Percentiles rank a stretch among this genome's conserved stretches.
These are phyloP conservation scores for Eutrigla gurnardus DNA, from an alignment of 2,797 vertebrate genomes.

Conservation along the genomic window DNA sequence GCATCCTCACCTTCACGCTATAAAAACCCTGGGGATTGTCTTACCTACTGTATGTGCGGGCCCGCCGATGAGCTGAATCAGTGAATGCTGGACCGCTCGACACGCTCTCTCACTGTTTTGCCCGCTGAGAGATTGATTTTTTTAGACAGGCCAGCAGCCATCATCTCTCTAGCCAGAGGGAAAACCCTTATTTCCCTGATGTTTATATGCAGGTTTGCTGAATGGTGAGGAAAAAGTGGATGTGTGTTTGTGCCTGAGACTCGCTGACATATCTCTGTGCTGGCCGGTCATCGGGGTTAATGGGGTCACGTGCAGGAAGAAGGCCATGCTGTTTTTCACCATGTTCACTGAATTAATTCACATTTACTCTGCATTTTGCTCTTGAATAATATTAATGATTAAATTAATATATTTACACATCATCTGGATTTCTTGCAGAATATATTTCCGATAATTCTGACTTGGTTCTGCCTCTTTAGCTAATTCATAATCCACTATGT, in stretches of 20 bases:
- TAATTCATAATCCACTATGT: neutral
- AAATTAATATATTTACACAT: neutral
- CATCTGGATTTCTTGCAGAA: neutral
- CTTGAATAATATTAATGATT: too few relatives aligned
- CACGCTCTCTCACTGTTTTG: conserved; percentile 1
- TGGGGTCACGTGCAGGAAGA: neutral
- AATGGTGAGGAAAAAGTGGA: neutral
- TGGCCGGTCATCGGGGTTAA: conserved; percentile 2
- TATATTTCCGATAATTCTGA: neutral
- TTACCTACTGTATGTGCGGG: conserved; percentile 60
- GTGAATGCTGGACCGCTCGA: conserved; percentile 13
- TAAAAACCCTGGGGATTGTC: conserved; percentile 60
- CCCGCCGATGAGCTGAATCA: conserved; percentile 52
- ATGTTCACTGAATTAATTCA: neutral
- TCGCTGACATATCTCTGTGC: neutral
- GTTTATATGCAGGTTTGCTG: neutral
- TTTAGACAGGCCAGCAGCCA: conserved; percentile 34
- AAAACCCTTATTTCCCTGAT: conserved; percentile 7
- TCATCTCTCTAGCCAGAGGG: conserved; percentile 33
- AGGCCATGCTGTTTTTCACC: neutral
- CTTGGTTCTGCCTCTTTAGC: neutral
- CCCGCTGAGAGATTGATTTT: conserved; percentile 14
- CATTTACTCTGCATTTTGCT: neutral
- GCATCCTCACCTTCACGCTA: conserved; percentile 61
- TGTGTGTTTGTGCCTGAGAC: neutral